Percentiles rank a stretch among this genome's conserved stretches.
Evolutionary conservation across 2,797 vertebrate genomes (phyloP).

Genomic region (Liparis tanakae): DNA sequence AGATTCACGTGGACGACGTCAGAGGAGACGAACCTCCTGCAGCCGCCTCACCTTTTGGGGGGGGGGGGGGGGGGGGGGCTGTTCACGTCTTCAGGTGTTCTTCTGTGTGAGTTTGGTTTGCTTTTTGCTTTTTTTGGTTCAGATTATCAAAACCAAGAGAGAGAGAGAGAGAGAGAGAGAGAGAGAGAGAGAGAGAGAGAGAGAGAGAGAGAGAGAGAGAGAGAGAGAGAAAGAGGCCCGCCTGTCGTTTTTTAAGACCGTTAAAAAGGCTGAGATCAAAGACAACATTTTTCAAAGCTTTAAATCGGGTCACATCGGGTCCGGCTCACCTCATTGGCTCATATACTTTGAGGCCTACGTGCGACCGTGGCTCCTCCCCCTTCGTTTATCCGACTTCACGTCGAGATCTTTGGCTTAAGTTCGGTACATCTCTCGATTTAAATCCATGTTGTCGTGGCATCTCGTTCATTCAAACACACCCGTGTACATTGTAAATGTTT

Average conservation of each 20-base stretch:
- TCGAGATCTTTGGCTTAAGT: conserved; percentile 49
- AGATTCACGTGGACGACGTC: conserved; percentile 46
- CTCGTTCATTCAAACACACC: conserved; percentile 41
- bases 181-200: conserved; percentile 3
- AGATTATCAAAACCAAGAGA: conserved; percentile 41
- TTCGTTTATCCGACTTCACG: conserved; percentile 49
- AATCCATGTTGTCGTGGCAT: conserved; percentile 36
- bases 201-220: conserved; percentile 11
- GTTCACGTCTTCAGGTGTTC: conserved; percentile 53
- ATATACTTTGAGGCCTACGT: conserved; percentile 32
- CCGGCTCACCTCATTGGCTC: conserved; percentile 45
- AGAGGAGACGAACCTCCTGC: conserved; percentile 11
- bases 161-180: conserved; percentile 6
- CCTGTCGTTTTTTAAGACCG: conserved; percentile 17
- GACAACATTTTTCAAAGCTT: conserved; percentile 63
- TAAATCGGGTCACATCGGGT: conserved; percentile 53
- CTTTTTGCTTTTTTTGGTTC: conserved; percentile 59
- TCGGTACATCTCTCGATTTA: conserved; percentile 51
- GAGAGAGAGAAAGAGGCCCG: conserved; percentile 1
- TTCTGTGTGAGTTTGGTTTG: conserved; percentile 53
- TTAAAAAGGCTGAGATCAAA: conserved; percentile 26
- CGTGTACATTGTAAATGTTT: conserved; percentile 83
- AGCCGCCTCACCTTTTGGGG: conserved; percentile 22
- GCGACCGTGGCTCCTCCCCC: conserved; percentile 37
- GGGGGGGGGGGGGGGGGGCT: background rate